Evolutionary conservation across 2,888 invertebrate species (phyloP), one percentile per base, ranked within the genome.

Genomic region (Calameuta idolon): DNA sequence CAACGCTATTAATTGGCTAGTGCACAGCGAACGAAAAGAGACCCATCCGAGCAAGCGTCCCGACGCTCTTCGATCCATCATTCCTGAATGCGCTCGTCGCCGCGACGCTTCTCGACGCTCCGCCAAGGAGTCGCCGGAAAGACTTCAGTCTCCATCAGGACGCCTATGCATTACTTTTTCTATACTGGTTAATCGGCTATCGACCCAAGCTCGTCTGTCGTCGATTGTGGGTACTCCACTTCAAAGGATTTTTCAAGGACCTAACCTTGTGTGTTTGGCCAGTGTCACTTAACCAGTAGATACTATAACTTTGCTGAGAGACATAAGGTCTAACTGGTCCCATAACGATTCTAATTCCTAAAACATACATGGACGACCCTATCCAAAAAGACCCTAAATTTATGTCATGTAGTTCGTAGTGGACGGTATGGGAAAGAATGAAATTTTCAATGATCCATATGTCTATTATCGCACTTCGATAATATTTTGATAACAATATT

Each of bases 1-100:
- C 82, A 79, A 77, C 77, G 74, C 81, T 80, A 83, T 84, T 85
- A 86, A 86, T 85, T 86, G 84, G 81, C 55, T 55, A 23, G 55
- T 55, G 55, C 55, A 55, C 55, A 23, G 55, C 23, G 23, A 55
- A 55, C 23, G 9, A 23, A 55, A 9, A 55, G 55, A 23, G 23
- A 55, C 23, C 23, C 55, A 55, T 23, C 55, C 55, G 23, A 55
- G 55, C 15, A 2, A 23, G 55, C 55, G 55, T 55, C 55, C 55
- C 55, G 23, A 55, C 55, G 55, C 55, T 55, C 23, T 55, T 55
- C 55, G 23, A 55, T 55, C 55, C 55, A 55, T 55, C 55, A 55
- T 55, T 55, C 23, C 55, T 55, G 55, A 55, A 55, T 23, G 55
- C 23, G 23, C 23, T 55, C 55, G 55, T 55, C 55, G 55, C 55